Conservation (phyloP, 35 echinoderm and acorn worm genomes). For the Ophiothrix spiculata region DNA sequence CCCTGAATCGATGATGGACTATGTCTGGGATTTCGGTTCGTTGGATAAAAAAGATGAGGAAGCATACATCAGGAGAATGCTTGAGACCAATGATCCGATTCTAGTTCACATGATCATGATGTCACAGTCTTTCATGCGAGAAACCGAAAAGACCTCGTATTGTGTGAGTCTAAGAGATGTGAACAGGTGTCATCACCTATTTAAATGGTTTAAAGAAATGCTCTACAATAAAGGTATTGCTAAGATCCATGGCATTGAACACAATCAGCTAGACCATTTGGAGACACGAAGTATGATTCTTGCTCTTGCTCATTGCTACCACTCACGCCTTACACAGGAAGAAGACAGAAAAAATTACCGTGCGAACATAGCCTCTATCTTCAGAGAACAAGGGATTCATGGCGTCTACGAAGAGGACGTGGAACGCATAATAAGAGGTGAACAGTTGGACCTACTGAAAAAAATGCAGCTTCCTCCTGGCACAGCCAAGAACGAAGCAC, state of each 20-base stretch:
- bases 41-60: constrained; percentile 33
- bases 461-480: constrained; percentile 26
- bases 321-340: constrained; percentile 18
- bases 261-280: not conserved
- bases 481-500: constrained; percentile 41
- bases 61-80: constrained; percentile 26
- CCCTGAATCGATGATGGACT: constrained; percentile 43
- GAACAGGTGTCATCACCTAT: constrained; percentile 19
- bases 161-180: constrained; percentile 41
- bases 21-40: constrained; percentile 39
- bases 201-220: constrained; percentile 26
- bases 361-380: not conserved
- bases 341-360: constrained; percentile 22
- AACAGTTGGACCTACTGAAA: constrained; percentile 33
- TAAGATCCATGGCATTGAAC: not conserved
- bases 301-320: constrained; percentile 38
- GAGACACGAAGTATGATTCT: constrained; percentile 17
- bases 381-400: not conserved
- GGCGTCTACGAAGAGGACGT: constrained; percentile 8
- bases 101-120: constrained; percentile 26
- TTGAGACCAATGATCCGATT: not conserved
- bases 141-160: constrained; percentile 12
- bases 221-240: not conserved
- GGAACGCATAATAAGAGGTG: constrained; percentile 13
- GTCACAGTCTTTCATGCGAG: constrained; percentile 37